Percentiles rank a stretch among this genome's conserved stretches.
Evolutionary conservation across 2,797 vertebrate genomes (phyloP).

Genomic region (Hapalemur alaotrensis): DNA sequence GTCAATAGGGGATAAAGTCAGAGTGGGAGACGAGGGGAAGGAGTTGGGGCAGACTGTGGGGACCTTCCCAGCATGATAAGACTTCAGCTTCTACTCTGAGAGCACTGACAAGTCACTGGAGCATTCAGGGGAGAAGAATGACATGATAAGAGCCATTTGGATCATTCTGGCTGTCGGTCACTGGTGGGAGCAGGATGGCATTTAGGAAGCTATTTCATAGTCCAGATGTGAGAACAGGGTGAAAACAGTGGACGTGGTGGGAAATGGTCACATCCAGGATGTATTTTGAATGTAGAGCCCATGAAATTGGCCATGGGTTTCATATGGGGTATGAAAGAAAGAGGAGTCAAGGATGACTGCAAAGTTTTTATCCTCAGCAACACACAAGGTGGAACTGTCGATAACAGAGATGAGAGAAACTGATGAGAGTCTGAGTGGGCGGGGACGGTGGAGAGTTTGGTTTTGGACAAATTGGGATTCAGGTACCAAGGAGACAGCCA

Average conservation of each 20-base stretch:
- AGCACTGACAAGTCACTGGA: neutral
- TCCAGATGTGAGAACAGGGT: neutral
- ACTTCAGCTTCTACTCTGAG: neutral
- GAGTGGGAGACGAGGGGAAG: neutral
- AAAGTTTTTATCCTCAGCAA: neutral
- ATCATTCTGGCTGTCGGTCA: neutral
- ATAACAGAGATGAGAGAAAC: neutral
- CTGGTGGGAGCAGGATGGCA: neutral
- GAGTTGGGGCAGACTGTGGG: neutral
- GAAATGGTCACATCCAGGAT: neutral
- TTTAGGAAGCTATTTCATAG: neutral
- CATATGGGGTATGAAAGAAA: neutral
- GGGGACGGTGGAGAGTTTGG: neutral
- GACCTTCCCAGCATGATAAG: rapidly evolving
- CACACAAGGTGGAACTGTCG: neutral
- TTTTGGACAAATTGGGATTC: neutral
- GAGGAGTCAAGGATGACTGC: neutral
- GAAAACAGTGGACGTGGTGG: neutral
- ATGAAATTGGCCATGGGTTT: neutral
- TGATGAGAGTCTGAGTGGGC: neutral
- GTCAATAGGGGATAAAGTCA: neutral
- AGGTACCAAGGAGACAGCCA: neutral
- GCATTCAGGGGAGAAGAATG: neutral
- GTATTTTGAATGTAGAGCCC: neutral
- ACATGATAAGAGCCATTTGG: rapidly evolving